phyloP scores from a whole-genome alignment of 2,797 vertebrate genomes.

The Fistularia commersonii region DNA sequence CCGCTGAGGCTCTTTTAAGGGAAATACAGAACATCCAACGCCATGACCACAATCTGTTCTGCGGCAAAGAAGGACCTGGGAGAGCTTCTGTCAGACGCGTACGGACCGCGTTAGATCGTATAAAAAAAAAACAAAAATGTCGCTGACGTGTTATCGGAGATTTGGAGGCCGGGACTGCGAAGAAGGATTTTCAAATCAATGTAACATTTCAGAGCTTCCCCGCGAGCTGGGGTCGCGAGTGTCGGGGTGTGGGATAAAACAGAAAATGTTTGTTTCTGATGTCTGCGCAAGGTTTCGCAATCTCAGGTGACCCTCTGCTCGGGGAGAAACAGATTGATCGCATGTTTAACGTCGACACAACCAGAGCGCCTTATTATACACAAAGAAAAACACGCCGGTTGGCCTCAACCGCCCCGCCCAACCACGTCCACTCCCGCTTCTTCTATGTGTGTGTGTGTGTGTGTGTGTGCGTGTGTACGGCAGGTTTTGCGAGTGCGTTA shows the following conservation, averaged over 20 bases:
- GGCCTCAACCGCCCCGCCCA: slow-evolving; percentile 13
- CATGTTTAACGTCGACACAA: slow-evolving; percentile 38
- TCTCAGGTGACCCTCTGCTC: slow-evolving; percentile 8
- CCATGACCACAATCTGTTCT: slow-evolving; percentile 50
- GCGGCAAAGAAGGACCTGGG: slow-evolving; percentile 24
- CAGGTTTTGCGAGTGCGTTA: slow-evolving; percentile 7
- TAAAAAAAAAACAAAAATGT: too few species aligned
- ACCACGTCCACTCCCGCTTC: slow-evolving; percentile 38
- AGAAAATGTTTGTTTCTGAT: too few species aligned
- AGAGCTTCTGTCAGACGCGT: not conserved
- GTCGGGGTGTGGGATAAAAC: too few species aligned
- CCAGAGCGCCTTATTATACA: slow-evolving; percentile 14
- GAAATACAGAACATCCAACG: slow-evolving; percentile 4
- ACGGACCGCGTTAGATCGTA: too few species aligned
- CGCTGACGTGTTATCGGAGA: too few species aligned
- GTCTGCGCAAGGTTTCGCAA: not conserved
- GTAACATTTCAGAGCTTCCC: too few species aligned
- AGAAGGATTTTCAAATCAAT: too few species aligned
- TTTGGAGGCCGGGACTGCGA: too few species aligned
- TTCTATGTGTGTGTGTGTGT: slow-evolving; percentile 8
- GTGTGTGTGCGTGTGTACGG: slow-evolving; percentile 7
- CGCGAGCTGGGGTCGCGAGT: too few species aligned
- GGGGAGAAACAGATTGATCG: slow-evolving; percentile 41
- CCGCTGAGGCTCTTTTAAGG: too few species aligned
- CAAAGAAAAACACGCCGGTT: slow-evolving; percentile 21